phyloP scores from a whole-genome alignment of 30 jellyfish, hydroid and myxozoan genomes.

The Calvadosia cruxmelitensis region DNA sequence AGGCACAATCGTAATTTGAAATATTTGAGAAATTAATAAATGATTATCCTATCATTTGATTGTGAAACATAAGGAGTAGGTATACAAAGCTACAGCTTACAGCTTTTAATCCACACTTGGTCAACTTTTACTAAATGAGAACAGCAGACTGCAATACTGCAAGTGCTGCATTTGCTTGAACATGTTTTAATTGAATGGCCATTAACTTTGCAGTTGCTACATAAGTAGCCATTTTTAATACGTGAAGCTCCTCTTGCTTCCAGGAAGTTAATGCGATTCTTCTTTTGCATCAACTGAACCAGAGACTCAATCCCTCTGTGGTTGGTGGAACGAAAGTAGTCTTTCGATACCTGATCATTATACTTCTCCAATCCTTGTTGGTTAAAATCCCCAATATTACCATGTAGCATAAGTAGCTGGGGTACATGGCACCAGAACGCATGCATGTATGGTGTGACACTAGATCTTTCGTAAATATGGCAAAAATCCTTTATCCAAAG shows the following conservation, averaged over 20 bases:
- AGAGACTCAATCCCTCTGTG: constrained; percentile 16
- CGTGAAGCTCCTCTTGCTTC: neutral
- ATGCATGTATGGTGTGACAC: constrained; percentile 29
- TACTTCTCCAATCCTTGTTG: constrained; percentile 23
- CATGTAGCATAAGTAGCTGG: constrained; percentile 2
- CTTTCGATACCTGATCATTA: constrained; percentile 10
- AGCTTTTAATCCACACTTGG: too few relatives aligned
- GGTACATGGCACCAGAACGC: constrained; percentile 25
- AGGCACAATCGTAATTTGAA: too few relatives aligned
- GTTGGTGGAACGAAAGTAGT: constrained; percentile 19
- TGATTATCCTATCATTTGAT: too few relatives aligned
- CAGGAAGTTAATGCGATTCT: neutral
- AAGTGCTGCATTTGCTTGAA: neutral
- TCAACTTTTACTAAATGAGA: too few relatives aligned
- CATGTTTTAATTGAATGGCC: neutral
- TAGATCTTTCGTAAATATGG: neutral
- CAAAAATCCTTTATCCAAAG: constrained; percentile 10
- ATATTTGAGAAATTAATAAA: too few relatives aligned
- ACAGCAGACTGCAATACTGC: too few relatives aligned
- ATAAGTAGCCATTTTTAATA: neutral
- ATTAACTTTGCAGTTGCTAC: neutral
- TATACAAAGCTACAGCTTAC: too few relatives aligned
- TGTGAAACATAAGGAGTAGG: too few relatives aligned
- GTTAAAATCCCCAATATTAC: constrained; percentile 13
- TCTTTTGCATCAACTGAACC: neutral